A percentile compares a stretch with the other conserved stretches of the same genome.
Conservation (phyloP, 2,888 invertebrate genomes). For the Alentia gelatinosa region DNA sequence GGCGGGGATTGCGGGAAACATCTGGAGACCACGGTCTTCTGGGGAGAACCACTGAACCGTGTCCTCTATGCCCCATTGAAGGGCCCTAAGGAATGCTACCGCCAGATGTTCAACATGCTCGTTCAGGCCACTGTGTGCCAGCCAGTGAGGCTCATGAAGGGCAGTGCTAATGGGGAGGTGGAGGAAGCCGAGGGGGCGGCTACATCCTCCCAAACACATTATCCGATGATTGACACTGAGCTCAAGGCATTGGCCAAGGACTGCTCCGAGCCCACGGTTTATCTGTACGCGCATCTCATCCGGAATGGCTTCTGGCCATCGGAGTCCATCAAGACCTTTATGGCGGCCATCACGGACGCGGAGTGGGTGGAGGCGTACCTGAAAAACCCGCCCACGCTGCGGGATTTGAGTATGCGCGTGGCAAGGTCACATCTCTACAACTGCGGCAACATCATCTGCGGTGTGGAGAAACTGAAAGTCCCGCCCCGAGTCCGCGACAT, state of each 20-base stretch:
- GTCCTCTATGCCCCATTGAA: conserved; percentile 63
- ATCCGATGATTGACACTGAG: conserved; percentile 60
- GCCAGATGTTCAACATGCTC: conserved; percentile 62
- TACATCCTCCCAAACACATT: background rate
- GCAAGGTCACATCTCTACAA: conserved; percentile 57
- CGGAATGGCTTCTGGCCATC: conserved; percentile 62
- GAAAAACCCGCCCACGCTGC: conserved; percentile 55
- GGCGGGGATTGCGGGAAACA: conserved; percentile 64
- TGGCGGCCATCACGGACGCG: background rate
- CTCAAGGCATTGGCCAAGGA: conserved; percentile 62
- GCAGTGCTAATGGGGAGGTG: background rate
- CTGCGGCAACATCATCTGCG: conserved; percentile 63
- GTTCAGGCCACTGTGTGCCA: conserved; percentile 63
- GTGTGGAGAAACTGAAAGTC: conserved; percentile 55
- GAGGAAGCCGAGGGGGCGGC: background rate
- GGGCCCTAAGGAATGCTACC: conserved; percentile 64
- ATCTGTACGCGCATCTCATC: conserved; percentile 61
- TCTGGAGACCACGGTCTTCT: conserved; percentile 59
- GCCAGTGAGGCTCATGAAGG: conserved; percentile 24
- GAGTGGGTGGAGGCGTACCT: conserved; percentile 63
- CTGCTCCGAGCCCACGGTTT: conserved; percentile 60
- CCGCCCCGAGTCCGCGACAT: conserved; percentile 59
- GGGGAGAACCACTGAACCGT: conserved; percentile 64
- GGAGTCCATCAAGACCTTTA: conserved; percentile 56
- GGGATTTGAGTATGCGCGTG: conserved; percentile 61